phyloP scores from a whole-genome alignment of 2,113 vertebrate genomes.

The Megalops atlanticus region DNA sequence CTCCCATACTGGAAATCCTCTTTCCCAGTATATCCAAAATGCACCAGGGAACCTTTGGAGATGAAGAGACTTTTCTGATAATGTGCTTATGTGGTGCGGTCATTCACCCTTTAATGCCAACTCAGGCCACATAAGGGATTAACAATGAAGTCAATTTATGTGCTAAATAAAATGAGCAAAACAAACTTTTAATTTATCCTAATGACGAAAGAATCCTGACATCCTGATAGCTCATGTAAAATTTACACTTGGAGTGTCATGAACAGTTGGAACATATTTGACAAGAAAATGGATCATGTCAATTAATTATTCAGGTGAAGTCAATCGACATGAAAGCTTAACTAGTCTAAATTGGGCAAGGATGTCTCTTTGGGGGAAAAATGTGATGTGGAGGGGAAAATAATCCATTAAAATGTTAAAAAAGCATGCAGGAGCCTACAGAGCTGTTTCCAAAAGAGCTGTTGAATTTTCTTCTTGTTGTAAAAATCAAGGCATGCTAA shows the following conservation, averaged over 20 bases:
- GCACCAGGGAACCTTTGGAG: neutral
- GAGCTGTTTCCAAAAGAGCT: neutral
- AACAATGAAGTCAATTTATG: neutral
- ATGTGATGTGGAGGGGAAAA: neutral
- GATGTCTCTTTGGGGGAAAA: neutral
- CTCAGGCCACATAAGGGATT: neutral
- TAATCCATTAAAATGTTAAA: neutral
- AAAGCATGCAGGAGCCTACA: neutral
- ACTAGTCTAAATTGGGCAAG: neutral
- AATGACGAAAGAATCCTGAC: neutral
- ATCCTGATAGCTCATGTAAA: slow-evolving; percentile 5
- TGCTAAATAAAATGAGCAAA: neutral
- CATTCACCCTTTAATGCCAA: neutral
- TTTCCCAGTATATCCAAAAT: neutral
- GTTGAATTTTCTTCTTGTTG: neutral
- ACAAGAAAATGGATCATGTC: slow-evolving; percentile 12
- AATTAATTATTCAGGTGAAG: neutral
- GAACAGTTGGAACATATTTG: neutral
- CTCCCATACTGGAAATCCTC: neutral
- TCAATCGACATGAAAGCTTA: neutral
- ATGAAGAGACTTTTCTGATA: neutral
- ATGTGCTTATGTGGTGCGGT: neutral
- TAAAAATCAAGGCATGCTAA: neutral
- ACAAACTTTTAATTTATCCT: neutral
- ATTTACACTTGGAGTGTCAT: neutral